Percentiles rank a stretch among this genome's conserved stretches.
Conservation (phyloP, 2,888 invertebrate species). For the Molorchus minor region DNA sequence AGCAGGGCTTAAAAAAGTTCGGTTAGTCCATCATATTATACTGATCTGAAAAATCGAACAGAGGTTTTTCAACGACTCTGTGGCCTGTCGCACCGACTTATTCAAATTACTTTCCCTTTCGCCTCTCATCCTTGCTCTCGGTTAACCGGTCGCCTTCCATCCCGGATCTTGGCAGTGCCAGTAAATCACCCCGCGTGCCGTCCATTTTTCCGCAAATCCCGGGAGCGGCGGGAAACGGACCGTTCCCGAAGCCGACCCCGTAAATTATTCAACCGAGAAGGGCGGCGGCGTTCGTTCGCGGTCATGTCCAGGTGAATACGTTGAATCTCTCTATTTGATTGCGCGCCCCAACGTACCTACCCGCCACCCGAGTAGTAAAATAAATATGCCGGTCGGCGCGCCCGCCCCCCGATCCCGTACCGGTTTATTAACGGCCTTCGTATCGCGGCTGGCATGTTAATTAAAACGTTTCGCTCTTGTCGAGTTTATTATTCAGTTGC, state of each 20-base stretch:
- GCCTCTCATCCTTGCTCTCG: no score
- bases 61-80: no score
- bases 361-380: constrained; percentile 3
- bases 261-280: constrained; percentile 15
- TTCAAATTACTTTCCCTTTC: no score
- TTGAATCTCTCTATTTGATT: constrained; percentile 8
- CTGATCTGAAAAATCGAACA: no score
- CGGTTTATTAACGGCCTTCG: neutral
- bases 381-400: neutral
- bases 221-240: neutral
- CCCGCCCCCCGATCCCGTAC: neutral
- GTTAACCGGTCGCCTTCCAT: no score
- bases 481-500: neutral
- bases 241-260: neutral
- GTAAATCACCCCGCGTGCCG: neutral
- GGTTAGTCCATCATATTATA: no score
- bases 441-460: neutral
- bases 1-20: no score
- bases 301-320: constrained; percentile 1
- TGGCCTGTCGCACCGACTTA: no score
- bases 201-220: neutral
- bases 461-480: no score
- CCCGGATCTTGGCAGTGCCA: no score
- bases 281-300: constrained; percentile 1
- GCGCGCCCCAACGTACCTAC: neutral